Conservation (phyloP, 2,113 vertebrate genomes). For the Falcunculus frontatus region DNA sequence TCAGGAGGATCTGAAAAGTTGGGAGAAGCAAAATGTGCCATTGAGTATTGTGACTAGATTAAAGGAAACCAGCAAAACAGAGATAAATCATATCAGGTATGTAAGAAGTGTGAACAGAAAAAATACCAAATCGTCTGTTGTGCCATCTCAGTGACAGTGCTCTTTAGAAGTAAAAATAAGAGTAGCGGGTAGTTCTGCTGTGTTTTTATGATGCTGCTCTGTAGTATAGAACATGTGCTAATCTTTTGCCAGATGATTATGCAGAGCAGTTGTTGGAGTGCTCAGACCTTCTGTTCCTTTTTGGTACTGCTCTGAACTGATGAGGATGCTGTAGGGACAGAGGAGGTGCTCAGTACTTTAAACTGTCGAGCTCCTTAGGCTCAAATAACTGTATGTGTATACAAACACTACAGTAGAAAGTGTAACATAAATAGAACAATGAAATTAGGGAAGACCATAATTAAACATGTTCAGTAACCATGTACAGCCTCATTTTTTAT, state of each 20-base stretch:
- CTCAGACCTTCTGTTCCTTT: neutral
- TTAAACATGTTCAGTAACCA: neutral
- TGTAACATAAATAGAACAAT: neutral
- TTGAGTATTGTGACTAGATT: conserved; percentile 60
- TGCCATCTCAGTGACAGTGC: neutral
- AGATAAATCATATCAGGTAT: conserved; percentile 84
- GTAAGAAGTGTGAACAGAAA: neutral
- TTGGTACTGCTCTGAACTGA: neutral
- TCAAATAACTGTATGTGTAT: neutral
- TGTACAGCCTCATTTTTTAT: neutral
- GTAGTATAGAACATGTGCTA: neutral
- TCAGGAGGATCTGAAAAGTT: conserved; percentile 68
- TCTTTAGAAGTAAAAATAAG: neutral
- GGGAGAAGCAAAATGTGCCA: conserved; percentile 76
- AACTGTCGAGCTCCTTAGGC: neutral
- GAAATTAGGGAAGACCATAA: neutral
- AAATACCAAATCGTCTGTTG: neutral
- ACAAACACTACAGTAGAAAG: neutral
- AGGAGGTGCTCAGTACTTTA: neutral
- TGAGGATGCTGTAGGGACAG: neutral
- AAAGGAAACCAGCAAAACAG: conserved; percentile 14
- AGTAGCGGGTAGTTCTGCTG: neutral
- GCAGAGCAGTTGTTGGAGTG: neutral
- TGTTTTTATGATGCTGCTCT: neutral
- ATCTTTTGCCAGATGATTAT: neutral